Evolutionary conservation across 2,113 vertebrate species (phyloP).

Genomic region (Anguilla rostrata): DNA sequence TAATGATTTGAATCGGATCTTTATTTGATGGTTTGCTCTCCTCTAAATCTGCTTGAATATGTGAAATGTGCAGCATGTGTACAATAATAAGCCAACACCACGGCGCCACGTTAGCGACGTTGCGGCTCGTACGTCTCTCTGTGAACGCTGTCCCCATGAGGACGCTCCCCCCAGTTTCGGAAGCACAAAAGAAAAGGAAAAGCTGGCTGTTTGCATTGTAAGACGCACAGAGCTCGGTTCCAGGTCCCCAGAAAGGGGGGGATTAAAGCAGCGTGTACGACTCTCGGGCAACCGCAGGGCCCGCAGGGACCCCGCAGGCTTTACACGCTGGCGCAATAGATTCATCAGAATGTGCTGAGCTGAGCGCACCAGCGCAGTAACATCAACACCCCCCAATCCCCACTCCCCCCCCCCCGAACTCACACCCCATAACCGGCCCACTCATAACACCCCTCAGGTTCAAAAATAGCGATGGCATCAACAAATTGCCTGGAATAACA

Average conservation of each 20-base stretch:
- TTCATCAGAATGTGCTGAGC: constrained; percentile 9
- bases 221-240: no score
- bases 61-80: no score
- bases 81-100: no score
- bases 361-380: no score
- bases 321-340: not conserved
- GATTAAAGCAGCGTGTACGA: not conserved
- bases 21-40: no score
- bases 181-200: not conserved
- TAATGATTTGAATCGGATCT: no score
- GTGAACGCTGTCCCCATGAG: no score
- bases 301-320: not conserved
- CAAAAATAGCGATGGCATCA: not conserved
- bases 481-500: no score
- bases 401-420: not conserved
- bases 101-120: no score
- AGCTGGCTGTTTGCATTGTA: not conserved
- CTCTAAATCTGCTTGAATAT: no score
- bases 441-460: not conserved
- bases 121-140: no score
- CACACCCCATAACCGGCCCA: not conserved
- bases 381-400: not conserved
- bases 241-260: not conserved
- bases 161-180: not conserved
- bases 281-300: not conserved